A percentile compares a stretch with the other conserved stretches of the same genome.
Evolutionary conservation across 2,888 invertebrate species (phyloP).

Genomic region (Andrena flavipes): DNA sequence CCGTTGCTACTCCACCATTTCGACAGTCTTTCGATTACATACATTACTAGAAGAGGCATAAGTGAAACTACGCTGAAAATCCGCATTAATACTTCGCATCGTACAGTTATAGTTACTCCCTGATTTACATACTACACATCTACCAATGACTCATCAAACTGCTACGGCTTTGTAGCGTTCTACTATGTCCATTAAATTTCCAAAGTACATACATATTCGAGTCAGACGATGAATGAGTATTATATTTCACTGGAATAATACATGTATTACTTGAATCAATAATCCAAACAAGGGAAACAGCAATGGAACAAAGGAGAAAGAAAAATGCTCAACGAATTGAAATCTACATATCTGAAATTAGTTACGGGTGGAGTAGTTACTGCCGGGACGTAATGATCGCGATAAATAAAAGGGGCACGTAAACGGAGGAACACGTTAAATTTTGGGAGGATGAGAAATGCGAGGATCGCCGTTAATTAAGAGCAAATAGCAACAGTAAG

Average conservation of each 20-base stretch:
- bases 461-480: slow-evolving; percentile 44
- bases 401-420: not conserved
- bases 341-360: not conserved
- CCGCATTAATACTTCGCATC: slow-evolving; percentile 15
- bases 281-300: not conserved
- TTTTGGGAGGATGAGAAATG: slow-evolving; percentile 16
- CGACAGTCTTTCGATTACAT: slow-evolving; percentile 62
- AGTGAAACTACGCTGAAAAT: slow-evolving; percentile 41
- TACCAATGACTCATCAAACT: not conserved
- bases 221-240: not conserved
- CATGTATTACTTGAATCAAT: not conserved
- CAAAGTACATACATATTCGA: not conserved
- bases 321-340: not conserved
- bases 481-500: slow-evolving; percentile 30
- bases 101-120: not conserved
- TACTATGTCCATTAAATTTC: not conserved
- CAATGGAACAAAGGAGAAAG: not conserved
- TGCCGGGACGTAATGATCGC: not conserved
- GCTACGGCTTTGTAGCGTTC: not conserved
- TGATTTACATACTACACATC: not conserved
- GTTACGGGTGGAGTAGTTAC: not conserved
- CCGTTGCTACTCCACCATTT: slow-evolving; percentile 46
- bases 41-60: not conserved
- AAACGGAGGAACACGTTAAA: not conserved
- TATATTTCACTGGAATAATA: slow-evolving; percentile 19